Evolutionary conservation across 2,797 vertebrate species (phyloP).

Genomic region (Philypnodon macrostomus): DNA sequence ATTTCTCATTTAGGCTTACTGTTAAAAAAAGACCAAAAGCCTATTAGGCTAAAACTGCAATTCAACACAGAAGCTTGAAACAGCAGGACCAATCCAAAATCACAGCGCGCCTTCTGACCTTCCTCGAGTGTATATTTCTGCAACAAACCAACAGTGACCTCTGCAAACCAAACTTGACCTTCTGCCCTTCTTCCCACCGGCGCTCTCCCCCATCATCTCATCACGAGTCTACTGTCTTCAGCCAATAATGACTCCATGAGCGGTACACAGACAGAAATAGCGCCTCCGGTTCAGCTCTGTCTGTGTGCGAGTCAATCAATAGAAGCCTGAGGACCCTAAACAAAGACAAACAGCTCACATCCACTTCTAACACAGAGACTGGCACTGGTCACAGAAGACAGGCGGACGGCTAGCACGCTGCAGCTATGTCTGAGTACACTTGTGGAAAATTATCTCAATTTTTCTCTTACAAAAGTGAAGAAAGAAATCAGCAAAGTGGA

Average conservation of each 20-base stretch:
- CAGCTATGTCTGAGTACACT: slow-evolving; percentile 33
- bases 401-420: slow-evolving; percentile 23
- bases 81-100: slow-evolving; percentile 6
- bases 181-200: slow-evolving; percentile 17
- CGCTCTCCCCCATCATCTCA: slow-evolving; percentile 33
- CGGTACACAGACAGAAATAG: slow-evolving; percentile 63
- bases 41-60: no score
- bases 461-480: no score
- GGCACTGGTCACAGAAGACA: slow-evolving; percentile 7
- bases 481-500: no score
- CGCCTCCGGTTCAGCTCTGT: slow-evolving; percentile 42
- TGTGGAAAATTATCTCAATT: slow-evolving; percentile 18
- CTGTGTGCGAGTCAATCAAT: slow-evolving; percentile 60
- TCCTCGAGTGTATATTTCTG: neutral
- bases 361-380: slow-evolving; percentile 9
- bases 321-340: slow-evolving; percentile 62
- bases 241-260: slow-evolving; percentile 54
- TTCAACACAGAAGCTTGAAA: neutral
- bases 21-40: no score
- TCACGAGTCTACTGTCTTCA: slow-evolving; percentile 34
- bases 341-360: slow-evolving; percentile 30
- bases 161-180: slow-evolving; percentile 19
- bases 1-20: no score
- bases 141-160: slow-evolving; percentile 25
- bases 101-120: slow-evolving; percentile 12